These are phyloP conservation scores for Falco novaeseelandiae DNA, from an alignment of 2,797 vertebrate genomes.

Conservation along the genomic window DNA sequence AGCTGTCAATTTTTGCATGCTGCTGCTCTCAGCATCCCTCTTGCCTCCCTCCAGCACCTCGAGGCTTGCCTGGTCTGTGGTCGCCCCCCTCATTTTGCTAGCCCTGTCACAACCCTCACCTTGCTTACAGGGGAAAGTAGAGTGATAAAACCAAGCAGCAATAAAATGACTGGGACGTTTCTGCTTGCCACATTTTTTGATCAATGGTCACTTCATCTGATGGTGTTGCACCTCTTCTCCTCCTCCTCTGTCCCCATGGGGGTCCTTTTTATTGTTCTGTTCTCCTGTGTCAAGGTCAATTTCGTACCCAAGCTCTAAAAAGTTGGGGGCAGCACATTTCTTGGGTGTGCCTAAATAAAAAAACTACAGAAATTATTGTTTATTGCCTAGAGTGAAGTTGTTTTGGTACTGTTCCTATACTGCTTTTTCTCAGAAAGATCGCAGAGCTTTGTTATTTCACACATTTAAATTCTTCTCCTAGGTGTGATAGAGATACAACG, in stretches of 20 bases:
- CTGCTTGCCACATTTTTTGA: background rate
- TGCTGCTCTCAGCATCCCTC: background rate
- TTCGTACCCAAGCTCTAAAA: background rate
- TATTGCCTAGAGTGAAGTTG: background rate
- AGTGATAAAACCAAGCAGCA: background rate
- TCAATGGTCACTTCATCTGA: background rate
- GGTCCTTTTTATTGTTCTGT: background rate
- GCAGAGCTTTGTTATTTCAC: background rate
- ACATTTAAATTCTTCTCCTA: background rate
- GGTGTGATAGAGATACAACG: background rate
- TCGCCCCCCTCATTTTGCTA: background rate
- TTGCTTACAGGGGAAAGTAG: background rate
- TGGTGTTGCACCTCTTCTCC: background rate
- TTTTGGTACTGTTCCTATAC: background rate
- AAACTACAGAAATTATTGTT: background rate
- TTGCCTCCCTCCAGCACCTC: background rate
- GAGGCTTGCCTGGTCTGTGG: accelerated
- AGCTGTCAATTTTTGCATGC: accelerated
- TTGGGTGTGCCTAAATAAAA: background rate
- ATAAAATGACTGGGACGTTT: background rate
- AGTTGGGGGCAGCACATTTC: background rate
- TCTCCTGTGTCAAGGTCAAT: background rate
- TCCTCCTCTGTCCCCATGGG: background rate
- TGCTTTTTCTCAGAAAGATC: background rate
- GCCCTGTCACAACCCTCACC: background rate